These are phyloP conservation scores for Acanthosepion lycidas DNA, from an alignment of 2,888 invertebrate species.

Conservation along the genomic window DNA sequence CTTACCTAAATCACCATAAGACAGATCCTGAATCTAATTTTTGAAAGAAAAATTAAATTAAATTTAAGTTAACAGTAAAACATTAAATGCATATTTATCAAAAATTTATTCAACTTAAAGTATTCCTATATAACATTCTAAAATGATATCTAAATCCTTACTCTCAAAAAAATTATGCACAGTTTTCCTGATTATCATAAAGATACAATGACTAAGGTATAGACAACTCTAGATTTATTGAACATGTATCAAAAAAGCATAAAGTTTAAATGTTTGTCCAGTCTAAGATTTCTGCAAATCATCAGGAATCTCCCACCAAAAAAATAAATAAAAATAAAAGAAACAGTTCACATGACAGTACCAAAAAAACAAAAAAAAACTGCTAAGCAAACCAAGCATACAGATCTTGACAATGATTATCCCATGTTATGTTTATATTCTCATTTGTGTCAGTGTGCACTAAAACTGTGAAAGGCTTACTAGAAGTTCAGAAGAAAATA, in stretches of 20 bases:
- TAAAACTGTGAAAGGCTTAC: no score
- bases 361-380: background rate
- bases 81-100: background rate
- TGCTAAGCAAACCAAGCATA: background rate
- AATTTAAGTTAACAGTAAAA: background rate
- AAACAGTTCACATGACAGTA: no score
- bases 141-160: background rate
- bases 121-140: background rate
- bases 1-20: constrained; percentile 75
- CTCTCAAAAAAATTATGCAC: background rate
- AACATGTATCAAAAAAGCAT: background rate
- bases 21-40: constrained; percentile 65
- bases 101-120: background rate
- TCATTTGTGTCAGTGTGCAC: no score
- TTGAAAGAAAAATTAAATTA: background rate
- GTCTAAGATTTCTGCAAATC: no score
- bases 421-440: no score
- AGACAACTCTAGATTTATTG: background rate
- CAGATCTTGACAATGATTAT: no score
- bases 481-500: no score
- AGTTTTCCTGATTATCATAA: background rate
- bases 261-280: no score
- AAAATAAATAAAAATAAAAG: no score
- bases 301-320: no score
- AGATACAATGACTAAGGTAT: no score